Evolutionary conservation across 2,113 vertebrate genomes (phyloP).

Genomic region (Ictidomys tridecemlineatus): DNA sequence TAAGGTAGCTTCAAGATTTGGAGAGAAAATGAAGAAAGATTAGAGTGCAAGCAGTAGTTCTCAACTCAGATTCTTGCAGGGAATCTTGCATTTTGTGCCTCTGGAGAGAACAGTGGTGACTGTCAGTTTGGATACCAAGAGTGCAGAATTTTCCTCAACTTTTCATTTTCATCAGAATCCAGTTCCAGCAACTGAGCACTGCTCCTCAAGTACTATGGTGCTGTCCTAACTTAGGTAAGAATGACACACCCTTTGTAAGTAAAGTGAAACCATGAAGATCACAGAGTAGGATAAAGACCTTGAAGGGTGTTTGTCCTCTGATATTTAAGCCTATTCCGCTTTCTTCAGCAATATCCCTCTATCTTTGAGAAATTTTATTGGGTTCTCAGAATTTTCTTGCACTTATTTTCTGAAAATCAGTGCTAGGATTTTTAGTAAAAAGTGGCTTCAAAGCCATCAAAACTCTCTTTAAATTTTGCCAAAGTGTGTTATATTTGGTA

Average conservation of each 20-base stretch:
- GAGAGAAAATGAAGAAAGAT: neutral
- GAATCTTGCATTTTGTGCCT: neutral
- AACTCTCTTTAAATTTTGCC: neutral
- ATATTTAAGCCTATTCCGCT: neutral
- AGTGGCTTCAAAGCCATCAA: conserved; percentile 35
- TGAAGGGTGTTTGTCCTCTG: neutral
- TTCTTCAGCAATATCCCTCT: neutral
- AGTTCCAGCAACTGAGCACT: neutral
- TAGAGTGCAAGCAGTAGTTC: neutral
- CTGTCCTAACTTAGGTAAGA: neutral
- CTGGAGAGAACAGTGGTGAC: neutral
- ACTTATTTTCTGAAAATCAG: neutral
- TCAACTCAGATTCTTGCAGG: neutral
- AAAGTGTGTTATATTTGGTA: neutral
- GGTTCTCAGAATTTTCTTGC: neutral
- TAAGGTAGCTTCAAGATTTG: neutral
- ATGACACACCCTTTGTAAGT: neutral
- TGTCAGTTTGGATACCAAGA: no score
- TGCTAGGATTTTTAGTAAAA: neutral
- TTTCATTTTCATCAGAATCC: neutral
- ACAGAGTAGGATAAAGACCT: neutral
- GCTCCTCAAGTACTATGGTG: neutral
- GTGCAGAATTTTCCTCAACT: neutral
- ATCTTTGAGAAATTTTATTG: neutral
- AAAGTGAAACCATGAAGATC: neutral